Conservation (phyloP, 2,797 vertebrate species). For the Sebastes minor region DNA sequence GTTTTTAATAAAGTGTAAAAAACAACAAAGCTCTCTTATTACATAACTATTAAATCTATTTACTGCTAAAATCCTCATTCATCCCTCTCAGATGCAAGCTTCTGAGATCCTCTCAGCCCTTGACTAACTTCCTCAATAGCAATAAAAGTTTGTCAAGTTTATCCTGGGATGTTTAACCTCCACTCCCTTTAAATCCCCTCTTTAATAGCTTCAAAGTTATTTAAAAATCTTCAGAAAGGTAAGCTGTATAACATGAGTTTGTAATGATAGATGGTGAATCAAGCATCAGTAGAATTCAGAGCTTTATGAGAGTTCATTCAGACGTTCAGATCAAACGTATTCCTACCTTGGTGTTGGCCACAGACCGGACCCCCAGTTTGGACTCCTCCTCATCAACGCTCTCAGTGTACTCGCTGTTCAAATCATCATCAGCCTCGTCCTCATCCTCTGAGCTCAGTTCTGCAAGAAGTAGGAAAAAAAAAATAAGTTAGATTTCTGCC, state of each 20-base stretch:
- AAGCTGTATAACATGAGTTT: no score
- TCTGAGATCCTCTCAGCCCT: background rate
- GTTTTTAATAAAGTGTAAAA: background rate
- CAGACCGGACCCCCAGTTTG: slow-evolving; percentile 44
- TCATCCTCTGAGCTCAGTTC: slow-evolving; percentile 72
- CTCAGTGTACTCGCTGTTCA: slow-evolving; percentile 77
- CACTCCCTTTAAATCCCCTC: background rate
- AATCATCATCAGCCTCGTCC: slow-evolving; percentile 64
- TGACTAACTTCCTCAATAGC: background rate
- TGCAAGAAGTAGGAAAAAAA: slow-evolving; percentile 4
- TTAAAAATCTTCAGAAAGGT: no score
- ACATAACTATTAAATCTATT: background rate
- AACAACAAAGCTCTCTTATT: background rate
- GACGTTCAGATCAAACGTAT: background rate
- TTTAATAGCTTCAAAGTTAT: background rate
- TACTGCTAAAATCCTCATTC: background rate
- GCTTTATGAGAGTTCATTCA: no score
- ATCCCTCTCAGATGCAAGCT: background rate
- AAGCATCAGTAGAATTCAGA: no score
- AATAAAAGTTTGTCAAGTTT: background rate
- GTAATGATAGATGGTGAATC: no score
- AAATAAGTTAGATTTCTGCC: background rate
- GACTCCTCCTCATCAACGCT: slow-evolving; percentile 81
- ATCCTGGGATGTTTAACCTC: background rate
- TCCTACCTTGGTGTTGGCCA: slow-evolving; percentile 53